A percentile compares a stretch with the other conserved stretches of the same genome.
These are phyloP conservation scores for Mesorhabditis belari DNA, from an alignment of 2,888 invertebrate genomes.

Conservation along the genomic window DNA sequence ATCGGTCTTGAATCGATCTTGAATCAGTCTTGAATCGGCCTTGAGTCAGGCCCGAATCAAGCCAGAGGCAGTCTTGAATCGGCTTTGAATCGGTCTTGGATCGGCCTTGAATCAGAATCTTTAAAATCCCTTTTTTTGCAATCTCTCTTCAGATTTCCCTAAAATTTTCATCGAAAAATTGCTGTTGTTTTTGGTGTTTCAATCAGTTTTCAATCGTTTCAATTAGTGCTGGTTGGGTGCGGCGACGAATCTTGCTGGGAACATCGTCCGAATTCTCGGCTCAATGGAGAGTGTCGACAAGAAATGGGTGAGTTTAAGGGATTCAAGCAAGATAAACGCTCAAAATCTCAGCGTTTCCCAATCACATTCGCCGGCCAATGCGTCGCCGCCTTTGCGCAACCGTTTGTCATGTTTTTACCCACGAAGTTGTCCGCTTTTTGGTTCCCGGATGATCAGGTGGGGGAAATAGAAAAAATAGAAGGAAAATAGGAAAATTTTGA, in stretches of 20 bases:
- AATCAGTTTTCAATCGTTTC: no score
- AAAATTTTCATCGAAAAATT: no score
- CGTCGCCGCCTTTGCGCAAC: conserved; percentile 57
- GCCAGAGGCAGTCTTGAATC: no score
- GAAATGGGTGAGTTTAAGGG: background rate
- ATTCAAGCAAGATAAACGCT: no score
- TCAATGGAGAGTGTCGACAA: background rate
- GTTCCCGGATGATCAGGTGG: conserved; percentile 7
- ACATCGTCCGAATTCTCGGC: conserved; percentile 52
- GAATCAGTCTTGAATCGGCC: no score
- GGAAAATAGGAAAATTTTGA: background rate
- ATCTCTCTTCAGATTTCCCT: no score
- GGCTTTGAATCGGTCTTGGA: no score
- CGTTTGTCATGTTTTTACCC: conserved; percentile 58
- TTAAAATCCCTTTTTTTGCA: no score
- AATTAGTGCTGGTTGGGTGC: conserved; percentile 50
- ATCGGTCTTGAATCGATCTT: no score
- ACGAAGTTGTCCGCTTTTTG: conserved; percentile 56
- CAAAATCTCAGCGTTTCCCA: conserved; percentile 18
- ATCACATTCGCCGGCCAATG: conserved; percentile 50
- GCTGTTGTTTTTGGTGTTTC: no score
- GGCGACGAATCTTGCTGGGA: conserved; percentile 56
- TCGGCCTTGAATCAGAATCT: no score
- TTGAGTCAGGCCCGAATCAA: no score
- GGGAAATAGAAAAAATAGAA: background rate